Evolutionary conservation across 2,113 vertebrate species (phyloP), one percentile per base, ranked within the genome.

Genomic region (Leucosticte australis): DNA sequence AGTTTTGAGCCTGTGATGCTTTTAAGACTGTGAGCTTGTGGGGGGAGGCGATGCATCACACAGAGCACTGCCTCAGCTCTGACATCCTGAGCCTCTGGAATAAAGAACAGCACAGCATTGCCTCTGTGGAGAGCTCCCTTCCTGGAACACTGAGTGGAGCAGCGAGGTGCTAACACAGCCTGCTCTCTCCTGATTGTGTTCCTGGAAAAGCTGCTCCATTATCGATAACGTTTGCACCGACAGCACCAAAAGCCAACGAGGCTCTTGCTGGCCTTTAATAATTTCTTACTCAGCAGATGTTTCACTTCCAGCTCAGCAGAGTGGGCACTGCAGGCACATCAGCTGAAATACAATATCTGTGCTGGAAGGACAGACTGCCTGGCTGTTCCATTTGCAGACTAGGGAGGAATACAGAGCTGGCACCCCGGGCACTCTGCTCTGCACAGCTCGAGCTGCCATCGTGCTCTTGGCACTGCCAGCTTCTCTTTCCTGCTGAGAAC

Each of bases 171-270:
- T 88, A 84, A 71, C 81, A 71, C 80, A 96, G 90, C 63, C 91
- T 87, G 96, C 22, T 37, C 89, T 79, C 92, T 95, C 77, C 94
- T 88, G 92, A 96, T 89, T 96, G 92, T 92, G 96, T 96, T 98
- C 98, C 96, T 97, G 97, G 98, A 98, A 98, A 97, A 97, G 95
- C 96, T 44, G 62, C 53, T 97, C 96, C 91, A 89, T 97, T 97
- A 97, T 97, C 95, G 62, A 98, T 94, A 96, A 97, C 93, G 92
- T 87, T 75, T 63, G n/a, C 95, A 65, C 87, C 87, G 91, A 96
- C 95, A 91, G 94, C 95, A 77, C 41, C 65, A 76, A 92, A 92
- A 97, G 94, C 94, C 67, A 80, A 78, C 4, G 9, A 95, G 65
- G 90, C 84, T 93, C 68, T 94, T 85, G 95, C 83, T 83, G 95